These are phyloP conservation scores for Rhincodon typus DNA, from an alignment of 2,797 vertebrate species.

Conservation along the genomic window DNA sequence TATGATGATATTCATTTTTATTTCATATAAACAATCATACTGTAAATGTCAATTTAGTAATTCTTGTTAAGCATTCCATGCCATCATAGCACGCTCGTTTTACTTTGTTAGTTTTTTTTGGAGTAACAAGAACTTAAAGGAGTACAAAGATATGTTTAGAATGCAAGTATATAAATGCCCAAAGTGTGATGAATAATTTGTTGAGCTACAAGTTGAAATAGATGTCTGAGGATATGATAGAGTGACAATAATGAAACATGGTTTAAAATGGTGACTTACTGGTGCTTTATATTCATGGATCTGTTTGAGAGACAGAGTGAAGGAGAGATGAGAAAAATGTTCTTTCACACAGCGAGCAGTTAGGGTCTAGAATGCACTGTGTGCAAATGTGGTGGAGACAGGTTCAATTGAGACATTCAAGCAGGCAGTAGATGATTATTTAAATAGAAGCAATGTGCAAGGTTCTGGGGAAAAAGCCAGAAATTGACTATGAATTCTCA, in stretches of 20 bases:
- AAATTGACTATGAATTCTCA: too few species aligned
- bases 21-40: not conserved
- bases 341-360: too few species aligned
- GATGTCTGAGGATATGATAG: not conserved
- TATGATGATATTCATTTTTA: not conserved
- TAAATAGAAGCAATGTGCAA: too few species aligned
- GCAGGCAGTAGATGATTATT: too few species aligned
- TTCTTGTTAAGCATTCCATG: not conserved
- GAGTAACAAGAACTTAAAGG: not conserved
- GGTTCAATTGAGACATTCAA: too few species aligned
- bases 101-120: not conserved
- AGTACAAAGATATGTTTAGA: not conserved
- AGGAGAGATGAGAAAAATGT: not conserved
- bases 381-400: too few species aligned
- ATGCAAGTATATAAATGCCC: not conserved
- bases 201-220: not conserved
- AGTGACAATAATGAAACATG: not conserved
- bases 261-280: too few species aligned
- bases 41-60: slow-evolving; percentile 13
- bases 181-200: not conserved
- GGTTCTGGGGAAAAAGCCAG: too few species aligned
- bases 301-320: not conserved
- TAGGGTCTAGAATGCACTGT: too few species aligned
- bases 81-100: not conserved
- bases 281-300: not conserved